Evolutionary conservation across 2,888 invertebrate genomes (phyloP).

Genomic region (Drosophila flavopinicola): DNA sequence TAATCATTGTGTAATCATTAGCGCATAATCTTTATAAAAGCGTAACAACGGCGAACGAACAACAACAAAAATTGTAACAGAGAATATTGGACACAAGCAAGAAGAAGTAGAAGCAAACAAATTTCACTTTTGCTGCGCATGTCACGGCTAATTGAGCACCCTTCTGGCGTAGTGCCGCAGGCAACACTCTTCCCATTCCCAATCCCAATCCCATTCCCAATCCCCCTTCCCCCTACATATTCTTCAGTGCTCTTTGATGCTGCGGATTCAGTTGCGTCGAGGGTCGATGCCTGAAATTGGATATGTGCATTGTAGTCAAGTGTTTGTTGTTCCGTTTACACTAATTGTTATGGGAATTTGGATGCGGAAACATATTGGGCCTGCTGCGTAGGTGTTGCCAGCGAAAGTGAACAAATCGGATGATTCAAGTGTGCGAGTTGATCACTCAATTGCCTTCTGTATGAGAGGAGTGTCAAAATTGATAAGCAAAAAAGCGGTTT

Average conservation of each 20-base stretch:
- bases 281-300: constrained; percentile 67
- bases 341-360: constrained; percentile 82
- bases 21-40: constrained; percentile 73
- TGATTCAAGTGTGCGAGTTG: constrained; percentile 31
- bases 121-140: constrained; percentile 75
- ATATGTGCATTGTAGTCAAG: constrained; percentile 78
- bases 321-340: constrained; percentile 76
- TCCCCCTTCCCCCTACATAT: constrained; percentile 11
- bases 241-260: constrained; percentile 29
- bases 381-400: constrained; percentile 12
- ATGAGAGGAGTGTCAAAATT: neutral
- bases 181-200: constrained; percentile 45
- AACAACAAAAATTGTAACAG: constrained; percentile 6
- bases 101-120: constrained; percentile 64
- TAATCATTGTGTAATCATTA: constrained; percentile 84
- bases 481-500: neutral
- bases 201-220: constrained; percentile 8
- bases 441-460: constrained; percentile 38
- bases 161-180: constrained; percentile 79
- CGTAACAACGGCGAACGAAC: constrained; percentile 58
- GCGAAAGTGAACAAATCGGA: neutral
- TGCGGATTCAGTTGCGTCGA: constrained; percentile 26
- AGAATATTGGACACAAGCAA: constrained; percentile 24
- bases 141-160: constrained; percentile 85
- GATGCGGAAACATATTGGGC: constrained; percentile 23